These are phyloP conservation scores for Dinomys branickii DNA, from an alignment of 2,113 vertebrate species.

Conservation along the genomic window DNA sequence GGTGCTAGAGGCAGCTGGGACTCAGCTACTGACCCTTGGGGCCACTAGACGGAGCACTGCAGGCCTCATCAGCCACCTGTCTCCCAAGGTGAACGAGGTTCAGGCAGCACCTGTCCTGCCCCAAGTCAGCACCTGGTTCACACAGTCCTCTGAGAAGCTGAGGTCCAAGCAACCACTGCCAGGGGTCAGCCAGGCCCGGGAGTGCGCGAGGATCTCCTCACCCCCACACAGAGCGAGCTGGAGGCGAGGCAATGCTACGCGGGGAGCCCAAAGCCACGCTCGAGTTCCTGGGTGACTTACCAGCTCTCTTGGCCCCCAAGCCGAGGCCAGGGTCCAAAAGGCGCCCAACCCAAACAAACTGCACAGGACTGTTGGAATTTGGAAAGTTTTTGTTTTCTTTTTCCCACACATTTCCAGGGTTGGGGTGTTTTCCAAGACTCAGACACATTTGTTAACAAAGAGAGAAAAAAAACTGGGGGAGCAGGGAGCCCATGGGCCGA, in stretches of 20 bases:
- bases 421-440: slow-evolving; percentile 84
- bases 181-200: neutral
- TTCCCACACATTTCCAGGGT: slow-evolving; percentile 84
- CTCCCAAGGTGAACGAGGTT: neutral
- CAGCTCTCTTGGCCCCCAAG: neutral
- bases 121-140: neutral
- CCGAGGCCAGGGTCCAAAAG: neutral
- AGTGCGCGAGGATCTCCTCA: neutral
- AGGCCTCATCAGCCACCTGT: neutral
- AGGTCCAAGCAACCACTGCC: neutral
- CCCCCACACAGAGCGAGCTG: neutral
- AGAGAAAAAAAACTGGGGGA: slow-evolving; percentile 78
- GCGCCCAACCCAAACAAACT: slow-evolving; percentile 57
- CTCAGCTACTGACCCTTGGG: neutral
- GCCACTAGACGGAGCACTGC: neutral
- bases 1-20: neutral
- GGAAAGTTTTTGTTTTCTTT: slow-evolving; percentile 84
- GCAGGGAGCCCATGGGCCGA: slow-evolving; percentile 71
- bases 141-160: neutral
- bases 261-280: neutral
- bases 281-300: neutral
- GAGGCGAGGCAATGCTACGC: rapidly evolving
- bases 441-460: slow-evolving; percentile 86
- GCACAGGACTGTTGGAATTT: slow-evolving; percentile 78
- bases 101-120: neutral